phyloP scores from a whole-genome alignment of 2,888 invertebrate species.

The Tineola bisselliella region DNA sequence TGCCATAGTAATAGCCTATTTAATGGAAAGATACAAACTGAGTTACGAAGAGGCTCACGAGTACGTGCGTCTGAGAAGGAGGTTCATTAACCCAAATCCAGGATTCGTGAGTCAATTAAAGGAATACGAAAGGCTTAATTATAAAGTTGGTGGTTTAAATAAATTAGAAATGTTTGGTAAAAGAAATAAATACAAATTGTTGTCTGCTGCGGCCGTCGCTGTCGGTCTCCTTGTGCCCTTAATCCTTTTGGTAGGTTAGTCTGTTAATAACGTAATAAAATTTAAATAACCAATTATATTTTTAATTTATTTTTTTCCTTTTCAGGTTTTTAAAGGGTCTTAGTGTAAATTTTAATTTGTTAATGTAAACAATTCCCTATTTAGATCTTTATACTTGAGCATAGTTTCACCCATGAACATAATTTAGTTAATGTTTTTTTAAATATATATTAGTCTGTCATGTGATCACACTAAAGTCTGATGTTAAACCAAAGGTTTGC shows the following conservation, averaged over 20 bases:
- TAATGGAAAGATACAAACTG: conserved; percentile 88
- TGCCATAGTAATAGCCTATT: conserved; percentile 93
- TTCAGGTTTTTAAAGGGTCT: conserved; percentile 14
- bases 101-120: conserved; percentile 93
- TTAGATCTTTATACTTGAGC: no score
- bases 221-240: conserved; percentile 43
- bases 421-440: no score
- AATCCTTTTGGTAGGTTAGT: conserved; percentile 41
- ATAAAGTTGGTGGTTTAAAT: conserved; percentile 42
- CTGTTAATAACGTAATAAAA: conserved; percentile 1
- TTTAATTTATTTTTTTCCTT: conserved; percentile 16
- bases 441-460: no score
- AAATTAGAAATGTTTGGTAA: conserved; percentile 48
- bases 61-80: conserved; percentile 83
- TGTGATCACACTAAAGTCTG: no score
- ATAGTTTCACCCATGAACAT: no score
- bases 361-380: no score
- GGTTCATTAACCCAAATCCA: conserved; percentile 93
- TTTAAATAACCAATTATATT: background rate
- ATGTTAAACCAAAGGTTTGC: no score
- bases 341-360: no score
- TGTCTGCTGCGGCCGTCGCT: conserved; percentile 41
- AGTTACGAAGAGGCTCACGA: conserved; percentile 88
- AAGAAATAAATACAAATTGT: conserved; percentile 50
- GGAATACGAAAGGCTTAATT: conserved; percentile 64